A percentile compares a stretch with the other conserved stretches of the same genome.
phyloP scores from a whole-genome alignment of 2,888 invertebrate species.

The Torymus aiolomorphi region DNA sequence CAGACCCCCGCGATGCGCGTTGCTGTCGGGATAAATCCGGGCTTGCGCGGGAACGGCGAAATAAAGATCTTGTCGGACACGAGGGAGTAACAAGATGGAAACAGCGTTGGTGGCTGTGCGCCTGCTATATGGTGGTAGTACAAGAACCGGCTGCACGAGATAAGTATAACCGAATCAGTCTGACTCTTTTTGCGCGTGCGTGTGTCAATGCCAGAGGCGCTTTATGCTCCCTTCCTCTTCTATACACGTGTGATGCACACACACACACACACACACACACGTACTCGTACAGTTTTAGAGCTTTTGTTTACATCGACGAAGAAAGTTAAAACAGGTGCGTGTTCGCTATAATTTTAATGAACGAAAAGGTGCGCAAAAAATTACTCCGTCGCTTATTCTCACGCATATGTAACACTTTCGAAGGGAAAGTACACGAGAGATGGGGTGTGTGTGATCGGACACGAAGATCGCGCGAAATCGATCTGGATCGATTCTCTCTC shows the following conservation, averaged over 20 bases:
- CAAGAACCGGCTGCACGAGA: slow-evolving; percentile 44
- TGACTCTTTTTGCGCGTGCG: no score
- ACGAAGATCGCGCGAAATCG: slow-evolving; percentile 13
- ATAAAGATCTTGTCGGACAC: slow-evolving; percentile 72
- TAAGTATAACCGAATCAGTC: no score
- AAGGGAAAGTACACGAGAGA: neutral
- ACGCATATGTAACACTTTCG: neutral
- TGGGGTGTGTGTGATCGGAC: no score
- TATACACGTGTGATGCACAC: no score
- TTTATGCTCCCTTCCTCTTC: no score
- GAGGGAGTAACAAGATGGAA: slow-evolving; percentile 67
- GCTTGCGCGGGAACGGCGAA: slow-evolving; percentile 57
- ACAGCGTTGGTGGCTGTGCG: slow-evolving; percentile 56
- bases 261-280: no score
- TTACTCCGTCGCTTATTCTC: neutral
- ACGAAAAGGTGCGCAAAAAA: neutral
- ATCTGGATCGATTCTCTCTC: slow-evolving; percentile 3
- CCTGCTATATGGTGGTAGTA: slow-evolving; percentile 63
- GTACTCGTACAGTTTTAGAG: no score
- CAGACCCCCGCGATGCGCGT: slow-evolving; percentile 42
- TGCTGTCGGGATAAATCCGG: slow-evolving; percentile 29
- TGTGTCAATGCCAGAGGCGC: no score
- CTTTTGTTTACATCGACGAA: no score
- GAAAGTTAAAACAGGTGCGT: no score
- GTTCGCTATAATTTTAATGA: no score